A percentile compares a stretch with the other conserved stretches of the same genome.
These are phyloP conservation scores for Leucosticte australis DNA, from an alignment of 2,113 vertebrate genomes.

Conservation along the genomic window DNA sequence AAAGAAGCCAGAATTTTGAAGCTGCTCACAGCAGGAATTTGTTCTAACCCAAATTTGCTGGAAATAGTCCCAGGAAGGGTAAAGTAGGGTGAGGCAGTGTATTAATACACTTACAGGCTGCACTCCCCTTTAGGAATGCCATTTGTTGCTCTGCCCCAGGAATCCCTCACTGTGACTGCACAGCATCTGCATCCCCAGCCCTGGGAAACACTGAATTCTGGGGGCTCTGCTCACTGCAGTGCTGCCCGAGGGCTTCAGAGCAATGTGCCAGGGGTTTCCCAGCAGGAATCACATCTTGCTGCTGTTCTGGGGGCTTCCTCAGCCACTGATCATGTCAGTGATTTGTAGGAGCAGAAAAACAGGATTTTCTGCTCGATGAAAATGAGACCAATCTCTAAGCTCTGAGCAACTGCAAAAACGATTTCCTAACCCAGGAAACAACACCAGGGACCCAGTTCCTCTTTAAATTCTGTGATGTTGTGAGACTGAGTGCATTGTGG, in stretches of 20 bases:
- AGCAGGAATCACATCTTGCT: background rate
- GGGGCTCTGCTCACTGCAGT: background rate
- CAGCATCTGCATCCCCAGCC: background rate
- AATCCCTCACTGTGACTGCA: fast-evolving
- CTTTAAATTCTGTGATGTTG: background rate
- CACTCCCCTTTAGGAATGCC: background rate
- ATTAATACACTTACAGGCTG: background rate
- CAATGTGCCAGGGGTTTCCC: background rate
- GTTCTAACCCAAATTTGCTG: background rate
- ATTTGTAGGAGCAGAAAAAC: background rate
- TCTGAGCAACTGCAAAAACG: background rate
- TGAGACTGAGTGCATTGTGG: background rate
- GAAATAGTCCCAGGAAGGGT: background rate
- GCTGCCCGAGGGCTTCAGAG: background rate
- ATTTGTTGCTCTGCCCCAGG: background rate
- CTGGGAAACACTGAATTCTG: background rate
- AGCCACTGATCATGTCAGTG: background rate
- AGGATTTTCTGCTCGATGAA: background rate
- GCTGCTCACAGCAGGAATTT: background rate
- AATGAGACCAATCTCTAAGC: background rate
- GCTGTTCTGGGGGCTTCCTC: background rate
- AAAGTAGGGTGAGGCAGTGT: background rate
- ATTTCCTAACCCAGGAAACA: background rate
- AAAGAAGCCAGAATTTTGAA: background rate
- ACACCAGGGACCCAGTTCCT: background rate